phyloP scores from a whole-genome alignment of 2,113 vertebrate genomes.

The Brachyhypopomus occidentalis region DNA sequence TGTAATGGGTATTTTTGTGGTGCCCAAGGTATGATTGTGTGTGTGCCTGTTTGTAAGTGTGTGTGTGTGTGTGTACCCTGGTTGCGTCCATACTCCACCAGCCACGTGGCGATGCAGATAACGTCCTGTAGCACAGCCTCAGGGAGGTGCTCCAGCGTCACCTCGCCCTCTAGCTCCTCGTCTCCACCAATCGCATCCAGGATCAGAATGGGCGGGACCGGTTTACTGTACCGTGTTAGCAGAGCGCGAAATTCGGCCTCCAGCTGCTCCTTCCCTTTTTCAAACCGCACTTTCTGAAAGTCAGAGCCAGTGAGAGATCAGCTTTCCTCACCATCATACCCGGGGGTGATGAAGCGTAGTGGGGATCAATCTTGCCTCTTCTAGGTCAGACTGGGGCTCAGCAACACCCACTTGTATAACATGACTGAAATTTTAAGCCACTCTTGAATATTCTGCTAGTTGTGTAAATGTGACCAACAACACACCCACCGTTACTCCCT shows the following conservation, averaged over 20 bases:
- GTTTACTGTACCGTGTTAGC: conserved; percentile 91
- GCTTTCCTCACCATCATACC: too few relatives aligned
- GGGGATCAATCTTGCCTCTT: background rate
- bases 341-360: too few relatives aligned
- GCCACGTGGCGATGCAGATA: conserved; percentile 91
- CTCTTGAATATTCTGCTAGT: too few relatives aligned
- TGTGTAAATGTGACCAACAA: too few relatives aligned
- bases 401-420: too few relatives aligned
- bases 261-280: conserved; percentile 92
- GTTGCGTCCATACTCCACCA: conserved; percentile 93
- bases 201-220: conserved; percentile 90
- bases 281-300: conserved; percentile 90
- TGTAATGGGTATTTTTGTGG: too few relatives aligned
- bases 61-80: conserved; percentile 77
- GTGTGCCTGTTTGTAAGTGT: background rate
- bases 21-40: background rate
- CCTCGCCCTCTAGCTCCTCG: conserved; percentile 91
- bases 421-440: too few relatives aligned
- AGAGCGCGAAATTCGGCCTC: conserved; percentile 92
- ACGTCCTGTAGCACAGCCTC: conserved; percentile 86
- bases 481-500: too few relatives aligned
- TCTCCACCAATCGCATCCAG: conserved; percentile 88
- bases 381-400: too few relatives aligned
- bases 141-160: conserved; percentile 88
- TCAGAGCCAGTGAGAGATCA: too few relatives aligned